Evolutionary conservation across 1,140 invertebrate species (phyloP), one percentile per base, ranked within the genome.

Genomic region (Camponotus floridanus): DNA sequence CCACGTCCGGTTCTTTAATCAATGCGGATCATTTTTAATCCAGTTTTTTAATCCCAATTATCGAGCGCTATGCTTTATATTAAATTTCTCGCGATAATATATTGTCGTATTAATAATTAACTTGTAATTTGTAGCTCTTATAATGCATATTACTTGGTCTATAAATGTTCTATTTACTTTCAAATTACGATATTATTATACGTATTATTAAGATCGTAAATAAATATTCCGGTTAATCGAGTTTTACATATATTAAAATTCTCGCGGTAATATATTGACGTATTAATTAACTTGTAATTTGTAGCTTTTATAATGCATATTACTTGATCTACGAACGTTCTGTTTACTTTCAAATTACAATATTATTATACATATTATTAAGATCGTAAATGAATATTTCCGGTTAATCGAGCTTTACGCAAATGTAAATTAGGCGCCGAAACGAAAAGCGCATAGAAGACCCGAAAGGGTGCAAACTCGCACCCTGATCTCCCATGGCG

Each of bases 381-480:
- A 21, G 31, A 45, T 18, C 18, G 7, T 18, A 33, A 2, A 15
- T 3, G 26, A 51, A 21, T 73, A 15, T 51, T 51, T 51, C 11
- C 11, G 2, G 31, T 8, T 51, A 13, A 5, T 73, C 48, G 15
- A 55, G 9, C 31, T 57, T 15, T 11, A 4, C 42, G 2, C 13
- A 15, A 42, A 26, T 42, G 7, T 42, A 76, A 39, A 78, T 78
- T 36, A 48, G 61, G 42, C 31, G 11, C 21, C 7, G 33, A 21
- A 67, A 13, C 26, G 26, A 26, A 26, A 26, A 26, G 26, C 8
- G 51, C 0, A 55, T 26, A 76, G 39, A 26, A 26, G 5, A 9
- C n/a, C 5, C 2, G 11, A 13, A 81, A 45, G 78, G 65, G 78
- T 81, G 78, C 51, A 13, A 68, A 6, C 8, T 70, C 3, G 33